These are phyloP conservation scores for Tamandua tetradactyla DNA, from an alignment of 2,797 vertebrate species.

Conservation along the genomic window DNA sequence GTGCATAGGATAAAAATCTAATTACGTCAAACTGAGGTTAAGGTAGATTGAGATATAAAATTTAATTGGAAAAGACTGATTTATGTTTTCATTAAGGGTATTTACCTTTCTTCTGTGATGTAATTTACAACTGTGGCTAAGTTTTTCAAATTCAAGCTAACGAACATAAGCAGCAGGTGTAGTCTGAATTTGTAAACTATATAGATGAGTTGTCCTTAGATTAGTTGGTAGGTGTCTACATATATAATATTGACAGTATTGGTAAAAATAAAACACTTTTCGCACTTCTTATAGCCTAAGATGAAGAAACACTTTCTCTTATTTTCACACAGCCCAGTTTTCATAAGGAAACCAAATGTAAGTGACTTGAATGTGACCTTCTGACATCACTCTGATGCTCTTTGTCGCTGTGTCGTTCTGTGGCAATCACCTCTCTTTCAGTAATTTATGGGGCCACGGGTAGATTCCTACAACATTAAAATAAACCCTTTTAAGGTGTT, in stretches of 20 bases:
- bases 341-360: conserved; percentile 13
- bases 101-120: background rate
- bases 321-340: background rate
- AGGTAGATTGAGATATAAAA: conserved; percentile 8
- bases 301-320: background rate
- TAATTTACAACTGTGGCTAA: conserved; percentile 2
- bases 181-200: background rate
- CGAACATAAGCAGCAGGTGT: background rate
- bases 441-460: background rate
- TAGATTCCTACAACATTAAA: conserved; percentile 11
- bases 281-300: background rate
- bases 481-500: background rate
- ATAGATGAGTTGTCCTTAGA: background rate
- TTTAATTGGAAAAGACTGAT: background rate
- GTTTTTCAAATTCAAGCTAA: conserved; percentile 13
- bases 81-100: background rate
- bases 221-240: background rate
- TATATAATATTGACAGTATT: background rate
- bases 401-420: background rate
- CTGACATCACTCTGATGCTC: background rate
- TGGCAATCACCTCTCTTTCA: background rate
- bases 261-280: background rate
- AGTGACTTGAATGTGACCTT: background rate
- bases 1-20: background rate
- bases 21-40: background rate